Conservation (phyloP, 2,113 vertebrate species). For the Orcinus orca region DNA sequence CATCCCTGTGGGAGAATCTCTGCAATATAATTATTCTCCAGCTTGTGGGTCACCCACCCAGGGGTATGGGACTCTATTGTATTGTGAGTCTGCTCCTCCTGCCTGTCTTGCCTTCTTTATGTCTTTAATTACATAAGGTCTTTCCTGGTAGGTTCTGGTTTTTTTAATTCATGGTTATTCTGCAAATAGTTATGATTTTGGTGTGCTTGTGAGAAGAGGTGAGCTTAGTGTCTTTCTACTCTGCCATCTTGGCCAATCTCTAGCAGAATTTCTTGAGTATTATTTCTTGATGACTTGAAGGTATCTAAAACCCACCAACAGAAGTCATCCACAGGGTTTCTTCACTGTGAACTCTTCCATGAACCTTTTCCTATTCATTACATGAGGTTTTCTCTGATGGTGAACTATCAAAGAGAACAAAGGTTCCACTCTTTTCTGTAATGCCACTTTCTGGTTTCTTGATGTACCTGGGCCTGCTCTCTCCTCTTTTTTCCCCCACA, state of each 20-base stretch:
- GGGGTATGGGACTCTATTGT: background rate
- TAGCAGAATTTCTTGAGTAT: background rate
- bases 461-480: background rate
- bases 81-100: background rate
- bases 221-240: background rate
- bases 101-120: background rate
- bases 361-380: background rate
- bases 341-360: background rate
- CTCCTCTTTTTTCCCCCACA: background rate
- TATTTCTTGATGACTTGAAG: background rate
- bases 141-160: background rate
- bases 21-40: background rate
- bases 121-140: background rate
- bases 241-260: background rate
- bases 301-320: background rate
- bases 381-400: background rate
- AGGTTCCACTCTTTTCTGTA: background rate
- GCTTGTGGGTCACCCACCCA: background rate
- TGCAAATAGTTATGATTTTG: background rate
- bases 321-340: background rate
- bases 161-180: background rate
- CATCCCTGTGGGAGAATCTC: background rate
- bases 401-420: background rate
- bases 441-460: background rate
- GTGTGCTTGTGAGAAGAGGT: background rate